Evolutionary conservation across 2,888 invertebrate genomes (phyloP), one percentile per base, ranked within the genome.

Genomic region (Aspidiotus rigidus): DNA sequence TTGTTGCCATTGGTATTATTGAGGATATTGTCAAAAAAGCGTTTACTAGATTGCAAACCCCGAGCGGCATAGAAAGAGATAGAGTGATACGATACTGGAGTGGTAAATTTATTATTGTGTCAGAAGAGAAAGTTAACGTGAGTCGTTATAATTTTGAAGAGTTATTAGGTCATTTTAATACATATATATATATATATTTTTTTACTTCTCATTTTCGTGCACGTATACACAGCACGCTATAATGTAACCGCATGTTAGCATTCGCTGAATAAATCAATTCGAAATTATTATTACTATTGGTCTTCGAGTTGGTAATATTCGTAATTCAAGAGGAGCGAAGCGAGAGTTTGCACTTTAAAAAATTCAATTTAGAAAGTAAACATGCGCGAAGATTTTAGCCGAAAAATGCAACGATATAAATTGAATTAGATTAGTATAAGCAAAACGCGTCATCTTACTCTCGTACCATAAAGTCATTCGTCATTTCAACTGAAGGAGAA

Each of bases 51-150:
- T 11, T 49, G n/a, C 49, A n/a, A 28, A 28, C 28, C 28, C 28
- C 28, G 28, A 28, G 28, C 28, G 28, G 28, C 28, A 28, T 28
- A 28, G 5, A 28, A 5, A 28, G 28, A 28, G 28, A 28, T 28
- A 28, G 28, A 49, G 10, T 11, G 10, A 49, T 49, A 49, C 49
- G 49, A n/a, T 11, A 13, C 11, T n/a, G n/a, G 10, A 49, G 3
- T 49, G 49, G 49, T 49, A 49, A 49, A 49, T 49, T 49, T 49
- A 49, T 49, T 49, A 49, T 49, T 49, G 49, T 49, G 49, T 49
- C 49, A 49, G n/a, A 49, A 49, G 49, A 49, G 49, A 49, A 49
- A 49, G 49, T 49, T 49, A 49, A 49, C 49, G n/a, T n/a, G 49
- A 49, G 49, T 49, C 49, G 49, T 49, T 49, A 49, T 49, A 49